Conservation (phyloP, 2,113 vertebrate genomes). For the Cyrtonyx montezumae region DNA sequence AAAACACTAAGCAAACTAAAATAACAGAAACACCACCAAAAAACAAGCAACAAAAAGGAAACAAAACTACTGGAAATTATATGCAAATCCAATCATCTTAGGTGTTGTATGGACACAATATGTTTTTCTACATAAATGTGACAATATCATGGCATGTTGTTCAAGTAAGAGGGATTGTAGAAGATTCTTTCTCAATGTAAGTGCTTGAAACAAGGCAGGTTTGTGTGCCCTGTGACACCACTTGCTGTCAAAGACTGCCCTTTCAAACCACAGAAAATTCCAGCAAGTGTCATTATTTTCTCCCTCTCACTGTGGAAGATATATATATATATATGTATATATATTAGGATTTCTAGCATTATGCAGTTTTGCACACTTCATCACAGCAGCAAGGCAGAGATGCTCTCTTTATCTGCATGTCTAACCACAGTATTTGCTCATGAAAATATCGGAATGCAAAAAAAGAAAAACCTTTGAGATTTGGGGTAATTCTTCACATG, state of each 20-base stretch:
- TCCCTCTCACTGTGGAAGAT: background rate
- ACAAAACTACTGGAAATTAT: background rate
- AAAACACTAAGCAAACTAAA: background rate
- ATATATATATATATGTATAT: background rate
- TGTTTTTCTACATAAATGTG: background rate
- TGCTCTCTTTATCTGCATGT: background rate
- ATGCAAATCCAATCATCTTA: background rate
- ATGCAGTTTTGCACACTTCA: background rate
- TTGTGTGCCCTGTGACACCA: background rate
- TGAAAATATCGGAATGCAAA: background rate
- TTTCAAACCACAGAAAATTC: background rate
- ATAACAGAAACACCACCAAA: accelerated
- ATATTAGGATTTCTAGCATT: background rate
- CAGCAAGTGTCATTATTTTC: background rate
- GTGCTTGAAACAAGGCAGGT: background rate
- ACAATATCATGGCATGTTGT: background rate
- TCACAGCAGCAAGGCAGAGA: background rate
- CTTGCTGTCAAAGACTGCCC: background rate
- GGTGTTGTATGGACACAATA: background rate
- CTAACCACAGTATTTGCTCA: background rate
- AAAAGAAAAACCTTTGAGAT: background rate
- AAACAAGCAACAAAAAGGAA: background rate
- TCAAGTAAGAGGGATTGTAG: background rate
- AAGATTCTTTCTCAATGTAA: constrained; percentile 6
- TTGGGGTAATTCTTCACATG: background rate